Conservation (phyloP, 2,797 vertebrate species). For the Harpagifer antarcticus region DNA sequence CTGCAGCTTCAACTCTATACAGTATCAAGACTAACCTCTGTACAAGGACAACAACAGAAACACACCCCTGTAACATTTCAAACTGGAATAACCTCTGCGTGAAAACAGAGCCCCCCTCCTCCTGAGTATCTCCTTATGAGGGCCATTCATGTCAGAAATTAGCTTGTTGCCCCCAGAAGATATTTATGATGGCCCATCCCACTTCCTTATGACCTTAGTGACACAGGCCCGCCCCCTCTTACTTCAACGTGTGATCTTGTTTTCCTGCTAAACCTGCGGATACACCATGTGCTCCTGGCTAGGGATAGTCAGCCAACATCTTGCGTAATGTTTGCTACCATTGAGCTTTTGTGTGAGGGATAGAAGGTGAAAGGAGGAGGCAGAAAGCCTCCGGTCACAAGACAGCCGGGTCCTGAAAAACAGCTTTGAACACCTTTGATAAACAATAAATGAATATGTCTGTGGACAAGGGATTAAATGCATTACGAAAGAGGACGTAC, state of each 20-base stretch:
- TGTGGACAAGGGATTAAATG: slow-evolving; percentile 14
- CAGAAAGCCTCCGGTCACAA: slow-evolving; percentile 73
- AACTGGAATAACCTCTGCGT: slow-evolving; percentile 17
- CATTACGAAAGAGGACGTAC: background rate
- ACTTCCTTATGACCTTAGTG: slow-evolving; percentile 68
- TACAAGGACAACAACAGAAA: slow-evolving; percentile 31
- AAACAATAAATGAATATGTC: slow-evolving; percentile 51
- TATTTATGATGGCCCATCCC: slow-evolving; percentile 59
- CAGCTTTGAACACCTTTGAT: slow-evolving; percentile 51
- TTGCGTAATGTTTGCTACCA: slow-evolving; percentile 84
- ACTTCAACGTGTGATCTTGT: slow-evolving; percentile 71
- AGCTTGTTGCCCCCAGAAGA: slow-evolving; percentile 43
- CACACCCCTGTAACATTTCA: slow-evolving; percentile 54
- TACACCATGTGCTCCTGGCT: slow-evolving; percentile 77
- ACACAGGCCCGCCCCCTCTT: slow-evolving; percentile 62
- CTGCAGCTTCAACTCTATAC: background rate
- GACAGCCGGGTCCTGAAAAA: slow-evolving; percentile 69
- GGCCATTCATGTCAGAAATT: slow-evolving; percentile 38
- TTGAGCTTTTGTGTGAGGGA: slow-evolving; percentile 67
- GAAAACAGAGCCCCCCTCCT: background rate
- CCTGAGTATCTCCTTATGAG: slow-evolving; percentile 28
- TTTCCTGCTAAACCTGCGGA: slow-evolving; percentile 76
- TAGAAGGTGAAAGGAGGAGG: slow-evolving; percentile 66
- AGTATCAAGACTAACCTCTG: background rate
- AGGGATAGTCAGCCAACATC: slow-evolving; percentile 38